Conservation (phyloP, 2,113 vertebrate genomes). For the Calidris pugnax region DNA sequence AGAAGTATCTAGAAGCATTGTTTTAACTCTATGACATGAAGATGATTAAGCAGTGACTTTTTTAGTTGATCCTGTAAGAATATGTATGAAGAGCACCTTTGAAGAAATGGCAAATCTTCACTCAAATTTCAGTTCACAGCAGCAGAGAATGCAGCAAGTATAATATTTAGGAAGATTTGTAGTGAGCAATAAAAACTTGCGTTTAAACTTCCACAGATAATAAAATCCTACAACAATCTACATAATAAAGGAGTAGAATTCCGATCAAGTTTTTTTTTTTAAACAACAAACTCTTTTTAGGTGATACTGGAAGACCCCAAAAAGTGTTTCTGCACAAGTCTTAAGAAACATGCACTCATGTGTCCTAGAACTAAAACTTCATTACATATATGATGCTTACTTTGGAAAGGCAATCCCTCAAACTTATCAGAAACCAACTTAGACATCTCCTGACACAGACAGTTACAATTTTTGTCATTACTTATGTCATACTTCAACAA, state of each 20-base stretch:
- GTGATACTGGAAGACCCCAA: not conserved
- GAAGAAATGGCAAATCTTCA: not conserved
- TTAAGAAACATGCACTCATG: not conserved
- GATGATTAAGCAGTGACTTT: not conserved
- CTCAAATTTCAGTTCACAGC: not conserved
- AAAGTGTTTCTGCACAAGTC: not conserved
- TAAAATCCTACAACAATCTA: not conserved
- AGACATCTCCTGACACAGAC: not conserved
- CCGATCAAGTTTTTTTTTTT: not conserved
- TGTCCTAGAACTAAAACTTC: not conserved
- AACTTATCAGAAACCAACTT: not conserved
- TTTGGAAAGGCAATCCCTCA: not conserved
- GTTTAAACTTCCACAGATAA: not conserved
- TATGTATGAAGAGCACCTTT: not conserved
- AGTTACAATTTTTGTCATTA: not conserved
- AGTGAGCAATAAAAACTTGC: not conserved
- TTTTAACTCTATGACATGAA: not conserved
- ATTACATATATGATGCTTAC: not conserved
- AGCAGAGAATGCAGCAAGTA: not conserved
- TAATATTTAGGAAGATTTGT: not conserved
- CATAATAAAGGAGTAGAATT: not conserved
- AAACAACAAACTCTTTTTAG: not conserved
- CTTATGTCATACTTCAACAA: not conserved
- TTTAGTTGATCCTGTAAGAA: not conserved
- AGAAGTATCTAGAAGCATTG: not conserved